Percentiles rank a stretch among this genome's conserved stretches.
phyloP scores from a whole-genome alignment of 2,888 invertebrate species.

The Parapristionchus giblindavisi region DNA sequence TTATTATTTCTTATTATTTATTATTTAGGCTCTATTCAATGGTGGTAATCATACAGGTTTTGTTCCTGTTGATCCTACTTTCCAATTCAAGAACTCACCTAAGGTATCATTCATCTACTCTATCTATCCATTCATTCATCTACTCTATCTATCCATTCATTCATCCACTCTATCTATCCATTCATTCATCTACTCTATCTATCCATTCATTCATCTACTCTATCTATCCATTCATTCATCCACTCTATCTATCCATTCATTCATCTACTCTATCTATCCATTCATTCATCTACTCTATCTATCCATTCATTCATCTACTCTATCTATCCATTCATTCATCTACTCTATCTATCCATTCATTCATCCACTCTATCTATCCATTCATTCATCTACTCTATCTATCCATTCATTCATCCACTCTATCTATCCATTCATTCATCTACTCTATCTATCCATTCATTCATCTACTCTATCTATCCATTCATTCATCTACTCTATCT shows the following conservation, averaged over 20 bases:
- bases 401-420: no score
- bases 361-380: no score
- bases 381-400: not conserved
- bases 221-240: not conserved
- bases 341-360: not conserved
- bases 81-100: conserved; percentile 66
- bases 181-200: not conserved
- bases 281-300: not conserved
- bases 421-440: not conserved
- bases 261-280: no score
- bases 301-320: no score
- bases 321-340: not conserved
- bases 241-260: not conserved
- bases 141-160: not conserved
- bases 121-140: not conserved
- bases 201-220: no score
- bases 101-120: conserved; percentile 46
- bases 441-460: not conserved
- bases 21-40: conserved; percentile 68
- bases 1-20: conserved; percentile 3
- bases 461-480: no score
- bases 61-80: conserved; percentile 68
- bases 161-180: not conserved
- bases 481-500: not conserved
- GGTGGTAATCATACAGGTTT: conserved; percentile 69